These are phyloP conservation scores for Spatulosminthurus flaviceps DNA, from an alignment of 2,888 invertebrate genomes.

Conservation along the genomic window DNA sequence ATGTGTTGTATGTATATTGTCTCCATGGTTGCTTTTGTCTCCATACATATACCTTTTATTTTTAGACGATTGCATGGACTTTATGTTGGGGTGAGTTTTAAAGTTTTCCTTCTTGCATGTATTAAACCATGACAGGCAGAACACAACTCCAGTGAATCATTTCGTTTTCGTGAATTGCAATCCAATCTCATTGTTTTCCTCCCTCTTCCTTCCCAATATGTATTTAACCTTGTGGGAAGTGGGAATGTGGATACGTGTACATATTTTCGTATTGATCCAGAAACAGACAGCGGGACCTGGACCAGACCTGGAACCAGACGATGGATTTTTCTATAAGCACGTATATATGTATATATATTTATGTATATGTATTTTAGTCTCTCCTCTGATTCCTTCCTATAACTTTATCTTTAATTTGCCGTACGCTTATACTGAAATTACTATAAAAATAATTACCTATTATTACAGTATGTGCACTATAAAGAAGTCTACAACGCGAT, in stretches of 20 bases:
- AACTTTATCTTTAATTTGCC: no score
- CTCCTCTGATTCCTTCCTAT: no score
- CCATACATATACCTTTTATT: background rate
- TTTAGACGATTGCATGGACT: background rate
- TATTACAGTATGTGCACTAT: no score
- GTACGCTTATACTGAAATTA: no score
- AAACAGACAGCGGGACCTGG: background rate
- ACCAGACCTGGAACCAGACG: background rate
- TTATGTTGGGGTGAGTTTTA: conserved; percentile 24
- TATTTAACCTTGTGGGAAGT: background rate
- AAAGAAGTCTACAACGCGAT: no score
- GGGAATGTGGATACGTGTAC: background rate
- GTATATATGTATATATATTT: no score
- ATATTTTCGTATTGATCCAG: background rate
- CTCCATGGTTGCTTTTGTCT: conserved; percentile 9
- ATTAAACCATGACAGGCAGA: conserved; percentile 28
- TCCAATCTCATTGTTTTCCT: conserved; percentile 40
- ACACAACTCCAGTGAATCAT: conserved; percentile 31
- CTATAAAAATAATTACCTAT: no score
- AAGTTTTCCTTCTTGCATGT: conserved; percentile 19
- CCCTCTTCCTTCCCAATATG: conserved; percentile 21
- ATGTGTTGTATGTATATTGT: conserved; percentile 6
- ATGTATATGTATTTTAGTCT: no score
- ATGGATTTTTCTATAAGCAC: background rate
- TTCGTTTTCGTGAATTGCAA: conserved; percentile 34